Evolutionary conservation across 1,140 invertebrate genomes (phyloP).

Genomic region (Hycleus phaleratus): DNA sequence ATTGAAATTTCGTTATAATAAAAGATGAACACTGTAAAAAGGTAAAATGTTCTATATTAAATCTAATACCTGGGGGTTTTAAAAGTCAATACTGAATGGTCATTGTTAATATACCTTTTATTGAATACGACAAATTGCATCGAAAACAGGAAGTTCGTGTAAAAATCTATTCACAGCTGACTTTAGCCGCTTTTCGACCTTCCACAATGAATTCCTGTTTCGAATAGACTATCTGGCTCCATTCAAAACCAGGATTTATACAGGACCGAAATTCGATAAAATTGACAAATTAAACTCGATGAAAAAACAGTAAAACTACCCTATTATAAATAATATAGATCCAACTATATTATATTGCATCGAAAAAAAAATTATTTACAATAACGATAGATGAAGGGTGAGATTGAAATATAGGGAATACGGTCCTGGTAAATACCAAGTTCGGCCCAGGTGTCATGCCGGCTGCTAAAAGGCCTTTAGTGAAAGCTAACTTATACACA

Average conservation of each 20-base stretch:
- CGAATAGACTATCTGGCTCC: constrained; percentile 29
- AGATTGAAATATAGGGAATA: too few relatives aligned
- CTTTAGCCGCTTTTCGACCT: constrained; percentile 31
- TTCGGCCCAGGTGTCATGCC: constrained; percentile 25
- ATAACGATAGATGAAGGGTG: too few relatives aligned
- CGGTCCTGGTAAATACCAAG: not conserved
- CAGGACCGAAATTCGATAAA: constrained; percentile 17
- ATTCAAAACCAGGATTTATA: constrained; percentile 24
- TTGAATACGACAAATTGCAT: constrained; percentile 40
- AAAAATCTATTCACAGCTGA: constrained; percentile 36
- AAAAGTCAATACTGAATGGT: constrained; percentile 37
- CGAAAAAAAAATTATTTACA: too few relatives aligned
- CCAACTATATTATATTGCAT: too few relatives aligned
- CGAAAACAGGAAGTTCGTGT: constrained; percentile 41
- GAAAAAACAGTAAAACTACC: too few relatives aligned
- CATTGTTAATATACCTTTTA: constrained; percentile 34
- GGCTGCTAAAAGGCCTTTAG: constrained; percentile 31
- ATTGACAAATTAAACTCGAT: too few relatives aligned
- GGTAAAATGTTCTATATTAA: constrained; percentile 32
- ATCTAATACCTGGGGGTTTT: constrained; percentile 33
- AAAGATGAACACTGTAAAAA: not conserved
- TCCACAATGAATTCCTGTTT: constrained; percentile 35
- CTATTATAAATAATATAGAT: too few relatives aligned
- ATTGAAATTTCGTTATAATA: constrained; percentile 28
- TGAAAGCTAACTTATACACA: constrained; percentile 27